phyloP scores from a whole-genome alignment of 2,113 vertebrate species.

The Circaetus gallicus region DNA sequence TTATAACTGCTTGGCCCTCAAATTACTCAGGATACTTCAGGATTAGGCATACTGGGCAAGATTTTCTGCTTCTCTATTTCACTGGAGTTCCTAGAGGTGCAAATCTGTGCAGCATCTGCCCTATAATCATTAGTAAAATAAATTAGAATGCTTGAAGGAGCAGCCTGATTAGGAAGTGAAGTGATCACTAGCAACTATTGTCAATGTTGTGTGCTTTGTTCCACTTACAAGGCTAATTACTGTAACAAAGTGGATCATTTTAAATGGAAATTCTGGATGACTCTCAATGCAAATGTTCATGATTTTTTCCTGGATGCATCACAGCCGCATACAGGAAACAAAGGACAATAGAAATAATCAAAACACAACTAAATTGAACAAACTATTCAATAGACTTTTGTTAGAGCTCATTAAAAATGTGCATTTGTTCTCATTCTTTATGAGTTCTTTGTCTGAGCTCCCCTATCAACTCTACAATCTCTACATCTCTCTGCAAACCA shows the following conservation, averaged over 20 bases:
- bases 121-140: constrained; percentile 60
- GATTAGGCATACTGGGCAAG: neutral
- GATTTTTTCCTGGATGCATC: constrained; percentile 29
- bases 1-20: neutral
- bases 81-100: constrained; percentile 17
- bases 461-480: neutral
- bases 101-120: constrained; percentile 46
- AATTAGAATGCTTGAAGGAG: constrained; percentile 63
- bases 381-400: constrained; percentile 36
- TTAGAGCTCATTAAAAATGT: neutral
- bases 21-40: neutral
- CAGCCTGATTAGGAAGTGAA: constrained; percentile 65
- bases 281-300: constrained; percentile 23
- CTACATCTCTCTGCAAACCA: neutral
- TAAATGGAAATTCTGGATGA: constrained; percentile 60
- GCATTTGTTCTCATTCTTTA: constrained; percentile 14
- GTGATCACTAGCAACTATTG: constrained; percentile 66
- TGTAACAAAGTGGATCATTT: constrained; percentile 68
- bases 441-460: neutral
- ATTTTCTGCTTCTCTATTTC: neutral
- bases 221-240: constrained; percentile 65
- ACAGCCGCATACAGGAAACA: neutral
- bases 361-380: constrained; percentile 29
- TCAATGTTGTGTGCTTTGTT: constrained; percentile 67
- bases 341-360: constrained; percentile 41